Base-by-base conservation (phyloP, 2,797 vertebrate species). In the Phoeniculus purpureus region DNA sequence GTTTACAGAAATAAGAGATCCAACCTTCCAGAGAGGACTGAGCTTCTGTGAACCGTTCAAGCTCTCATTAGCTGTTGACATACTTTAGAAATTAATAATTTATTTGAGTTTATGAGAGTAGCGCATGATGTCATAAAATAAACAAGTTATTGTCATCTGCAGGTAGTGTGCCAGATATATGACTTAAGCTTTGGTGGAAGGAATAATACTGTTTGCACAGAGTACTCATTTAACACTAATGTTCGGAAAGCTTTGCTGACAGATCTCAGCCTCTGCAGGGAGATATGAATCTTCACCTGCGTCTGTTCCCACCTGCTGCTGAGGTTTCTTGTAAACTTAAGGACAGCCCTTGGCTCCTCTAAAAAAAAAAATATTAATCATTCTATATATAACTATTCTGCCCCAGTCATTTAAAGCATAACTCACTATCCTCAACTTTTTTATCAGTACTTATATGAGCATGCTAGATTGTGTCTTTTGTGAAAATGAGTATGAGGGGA, bases 251-350 rank as follows among this genome's bases (percentile, higher is more conserved):
- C 66, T 72, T 73, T 93, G 90, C 56, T 95, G 94, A 93, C 93
- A 94, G 87, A 55, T 85, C 73, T 75, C 6, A 1, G 92, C 68
- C 84, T 89, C 87, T 89, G 70, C 76, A 81, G 87, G 81, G 76
- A 94, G 73, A 93, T 75, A 93, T n/a, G 95, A 92, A 87, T 90
- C 90, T 90, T 83, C 91, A 95, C 92, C 94, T 96, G 94, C 79
- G 85, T 62, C 92, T 89, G 70, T 81, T 96, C 87, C 81, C 90
- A 94, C 92, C 93, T 95, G 90, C 84, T 90, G 37, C 22, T 72
- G 73, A 93, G 85, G 45, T 72, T 59, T 92, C 78, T 72, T 4
- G 2, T 62, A 90, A 93, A 78, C 73, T 47, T 81, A 83, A 82
- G 87, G 72, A 82, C 59, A 94, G 52, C 12, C 58, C 29, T 80